A percentile compares a stretch with the other conserved stretches of the same genome.
Conservation (phyloP, 23 tunicate genomes). For the Diplosoma virens region DNA sequence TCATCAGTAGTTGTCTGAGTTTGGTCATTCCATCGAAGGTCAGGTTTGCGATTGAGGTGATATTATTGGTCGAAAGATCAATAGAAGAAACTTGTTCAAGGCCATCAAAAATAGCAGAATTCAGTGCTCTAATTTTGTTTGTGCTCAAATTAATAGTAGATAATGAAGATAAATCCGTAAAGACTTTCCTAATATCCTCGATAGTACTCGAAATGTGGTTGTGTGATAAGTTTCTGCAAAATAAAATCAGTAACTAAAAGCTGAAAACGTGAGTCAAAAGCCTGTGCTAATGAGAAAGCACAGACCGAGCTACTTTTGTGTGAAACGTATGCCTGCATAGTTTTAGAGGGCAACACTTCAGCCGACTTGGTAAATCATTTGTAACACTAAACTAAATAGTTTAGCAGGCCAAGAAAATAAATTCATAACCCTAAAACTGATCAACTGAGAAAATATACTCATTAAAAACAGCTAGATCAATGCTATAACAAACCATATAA, state of each 20-base stretch:
- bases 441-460: no score
- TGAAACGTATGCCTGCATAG: no score
- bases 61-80: conserved; percentile 61
- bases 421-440: no score
- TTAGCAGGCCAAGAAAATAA: no score
- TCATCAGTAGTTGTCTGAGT: conserved; percentile 24
- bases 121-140: conserved; percentile 64
- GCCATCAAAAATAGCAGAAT: conserved; percentile 49
- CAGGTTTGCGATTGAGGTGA: conserved; percentile 65
- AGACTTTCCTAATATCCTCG: conserved; percentile 68
- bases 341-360: no score
- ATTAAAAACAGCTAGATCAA: no score
- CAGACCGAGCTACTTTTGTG: no score
- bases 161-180: conserved; percentile 31
- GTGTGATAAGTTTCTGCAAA: conserved; percentile 58
- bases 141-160: conserved; percentile 23
- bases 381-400: no score
- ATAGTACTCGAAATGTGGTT: conserved; percentile 71
- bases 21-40: conserved; percentile 34
- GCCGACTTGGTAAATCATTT: no score
- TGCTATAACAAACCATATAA: no score
- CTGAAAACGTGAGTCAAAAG: no score
- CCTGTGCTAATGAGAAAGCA: no score
- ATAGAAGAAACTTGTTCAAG: conserved; percentile 24
- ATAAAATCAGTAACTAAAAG: not conserved